phyloP scores from a whole-genome alignment of 2,113 vertebrate genomes.

The Tachycineta bicolor region DNA sequence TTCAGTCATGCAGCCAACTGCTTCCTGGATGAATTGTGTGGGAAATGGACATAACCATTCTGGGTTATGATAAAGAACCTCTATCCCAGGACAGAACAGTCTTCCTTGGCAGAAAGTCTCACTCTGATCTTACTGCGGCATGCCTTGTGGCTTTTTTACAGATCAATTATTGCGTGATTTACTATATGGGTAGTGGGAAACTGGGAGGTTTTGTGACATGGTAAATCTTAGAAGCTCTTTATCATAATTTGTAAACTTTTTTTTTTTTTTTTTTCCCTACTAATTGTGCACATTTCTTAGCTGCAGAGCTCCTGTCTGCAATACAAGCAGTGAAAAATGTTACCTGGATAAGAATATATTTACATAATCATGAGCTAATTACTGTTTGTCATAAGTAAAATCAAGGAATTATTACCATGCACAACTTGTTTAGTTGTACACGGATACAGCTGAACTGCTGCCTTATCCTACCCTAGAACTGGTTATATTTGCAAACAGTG shows the following conservation, averaged over 20 bases:
- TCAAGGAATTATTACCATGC: conserved; percentile 27
- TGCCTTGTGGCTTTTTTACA: background rate
- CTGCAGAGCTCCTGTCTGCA: background rate
- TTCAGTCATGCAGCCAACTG: background rate
- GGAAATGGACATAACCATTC: background rate
- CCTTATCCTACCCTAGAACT: background rate
- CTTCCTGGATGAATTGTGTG: background rate
- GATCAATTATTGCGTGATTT: conserved; percentile 10
- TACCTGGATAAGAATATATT: conserved; percentile 42
- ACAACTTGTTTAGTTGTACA: conserved; percentile 5
- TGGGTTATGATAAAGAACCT: background rate
- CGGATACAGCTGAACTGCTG: background rate
- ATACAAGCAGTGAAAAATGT: conserved; percentile 36
- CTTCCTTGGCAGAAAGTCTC: background rate
- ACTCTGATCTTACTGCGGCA: background rate
- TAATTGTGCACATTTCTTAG: background rate
- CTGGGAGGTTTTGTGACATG: background rate
- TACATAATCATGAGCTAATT: conserved; percentile 32
- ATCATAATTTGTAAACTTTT: conserved; percentile 10
- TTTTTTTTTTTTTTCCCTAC: background rate
- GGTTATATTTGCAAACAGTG: background rate
- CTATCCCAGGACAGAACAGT: background rate
- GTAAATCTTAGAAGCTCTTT: conserved; percentile 10
- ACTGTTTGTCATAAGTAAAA: conserved; percentile 46
- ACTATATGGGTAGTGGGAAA: background rate